Conservation (phyloP, 2,888 invertebrate genomes). For the Itoplectis maculator region DNA sequence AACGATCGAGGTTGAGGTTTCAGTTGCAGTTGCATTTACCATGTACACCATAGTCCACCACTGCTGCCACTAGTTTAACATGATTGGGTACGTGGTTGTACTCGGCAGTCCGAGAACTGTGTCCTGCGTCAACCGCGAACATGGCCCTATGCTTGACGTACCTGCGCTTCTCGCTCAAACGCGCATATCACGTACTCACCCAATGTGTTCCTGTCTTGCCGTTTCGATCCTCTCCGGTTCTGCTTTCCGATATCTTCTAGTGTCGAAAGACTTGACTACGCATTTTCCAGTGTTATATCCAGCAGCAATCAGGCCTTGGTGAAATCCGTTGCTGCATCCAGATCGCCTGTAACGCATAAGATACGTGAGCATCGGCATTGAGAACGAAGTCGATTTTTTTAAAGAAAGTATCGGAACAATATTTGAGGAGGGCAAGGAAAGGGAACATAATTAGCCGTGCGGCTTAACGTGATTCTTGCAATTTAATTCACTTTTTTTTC, state of each 20-base stretch:
- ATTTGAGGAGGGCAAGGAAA: no score
- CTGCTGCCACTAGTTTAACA: conserved; percentile 62
- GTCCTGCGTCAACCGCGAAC: conserved; percentile 66
- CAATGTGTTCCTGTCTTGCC: conserved; percentile 4
- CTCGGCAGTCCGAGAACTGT: conserved; percentile 65
- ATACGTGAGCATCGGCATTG: no score
- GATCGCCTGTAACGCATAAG: no score
- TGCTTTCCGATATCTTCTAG: conserved; percentile 9
- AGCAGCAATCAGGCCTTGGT: neutral
- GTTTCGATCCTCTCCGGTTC: conserved; percentile 17
- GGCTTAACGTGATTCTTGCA: neutral
- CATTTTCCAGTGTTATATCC: neutral
- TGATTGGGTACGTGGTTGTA: conserved; percentile 63
- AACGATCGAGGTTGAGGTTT: conserved; percentile 60
- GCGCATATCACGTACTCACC: neutral
- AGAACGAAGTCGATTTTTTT: no score
- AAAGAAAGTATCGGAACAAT: no score
- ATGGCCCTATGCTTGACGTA: conserved; percentile 65
- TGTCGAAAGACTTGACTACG: neutral
- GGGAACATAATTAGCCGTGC: neutral
- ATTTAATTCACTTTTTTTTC: neutral
- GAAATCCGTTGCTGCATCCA: neutral
- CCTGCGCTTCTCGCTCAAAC: conserved; percentile 30
- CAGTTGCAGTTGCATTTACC: conserved; percentile 54
- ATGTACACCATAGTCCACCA: conserved; percentile 41